Base-by-base conservation (phyloP, 2,888 invertebrate species). In the Troides aeacus region DNA sequence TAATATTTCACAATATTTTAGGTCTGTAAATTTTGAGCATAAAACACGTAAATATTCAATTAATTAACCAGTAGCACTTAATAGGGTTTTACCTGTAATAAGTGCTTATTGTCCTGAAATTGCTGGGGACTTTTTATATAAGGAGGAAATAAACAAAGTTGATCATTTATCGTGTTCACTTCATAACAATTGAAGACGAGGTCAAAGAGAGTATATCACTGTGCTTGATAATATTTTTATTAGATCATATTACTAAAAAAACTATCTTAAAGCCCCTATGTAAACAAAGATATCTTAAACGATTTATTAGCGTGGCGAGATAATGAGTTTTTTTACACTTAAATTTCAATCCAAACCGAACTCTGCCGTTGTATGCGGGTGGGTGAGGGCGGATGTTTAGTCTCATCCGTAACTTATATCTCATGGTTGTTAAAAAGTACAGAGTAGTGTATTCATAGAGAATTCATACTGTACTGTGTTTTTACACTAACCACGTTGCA, bases 341-440 rank as follows among this genome's bases (percentile, higher is more conserved):
- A 63, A 61, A 67, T 62, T 63, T 68, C 68, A 70, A 70, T 70
- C 62, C 59, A 62, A 70, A 39, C 59, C 30, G 23, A 70, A 66
- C 39, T 59, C 63, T 56, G 64, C 63, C 78, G 82, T 85, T 84
- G 82, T 81, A 80, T 79, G 78, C 77, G 79, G 79, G 78, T 73
- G 77, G 21, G 78, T 59, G 53, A 24, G 79, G 81, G 82, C 85
- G 85, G 85, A 86, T 84, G 82, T 75, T 74, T 69, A 69, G 66
- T 69, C 78, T 74, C 81, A 75, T 76, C 78, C 75, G 77, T 74
- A 75, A 75, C 83, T 83, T 83, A 86, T 86, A 86, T 86, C 84
- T 81, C 72, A 76, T 77, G 79, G 73, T 81, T 84, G 85, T 84
- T 84, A 84, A 83, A 30, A 30, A 79, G 75, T 73, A 78, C 77